Evolutionary conservation across 2,113 vertebrate genomes (phyloP).

Genomic region (Orientallactaga bullata): DNA sequence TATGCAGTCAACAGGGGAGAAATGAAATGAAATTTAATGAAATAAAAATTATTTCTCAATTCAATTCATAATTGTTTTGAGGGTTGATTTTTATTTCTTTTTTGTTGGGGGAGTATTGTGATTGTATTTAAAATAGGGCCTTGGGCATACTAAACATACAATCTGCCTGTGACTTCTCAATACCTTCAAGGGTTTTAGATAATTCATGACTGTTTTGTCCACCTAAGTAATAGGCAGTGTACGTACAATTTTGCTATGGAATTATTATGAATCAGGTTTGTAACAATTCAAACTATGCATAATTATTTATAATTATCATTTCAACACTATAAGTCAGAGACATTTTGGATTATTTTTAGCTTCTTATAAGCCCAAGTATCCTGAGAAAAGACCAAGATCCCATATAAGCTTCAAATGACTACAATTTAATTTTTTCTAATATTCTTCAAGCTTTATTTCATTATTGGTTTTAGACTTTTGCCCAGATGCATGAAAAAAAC

Average conservation of each 20-base stretch:
- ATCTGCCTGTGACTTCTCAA: neutral
- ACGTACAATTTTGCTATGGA: neutral
- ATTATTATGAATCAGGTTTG: neutral
- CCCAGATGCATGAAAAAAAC: neutral
- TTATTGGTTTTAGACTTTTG: conserved; percentile 8
- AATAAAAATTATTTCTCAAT: conserved; percentile 1
- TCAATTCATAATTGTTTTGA: neutral
- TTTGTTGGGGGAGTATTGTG: neutral
- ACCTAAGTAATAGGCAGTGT: neutral
- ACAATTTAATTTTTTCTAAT: neutral
- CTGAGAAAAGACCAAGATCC: neutral
- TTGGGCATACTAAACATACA: neutral
- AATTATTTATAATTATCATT: neutral
- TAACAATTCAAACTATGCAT: neutral
- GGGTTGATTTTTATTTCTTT: neutral
- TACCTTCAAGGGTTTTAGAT: neutral
- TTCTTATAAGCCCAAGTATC: neutral
- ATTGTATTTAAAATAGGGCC: neutral
- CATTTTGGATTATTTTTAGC: neutral
- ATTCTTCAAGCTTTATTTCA: neutral
- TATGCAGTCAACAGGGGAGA: neutral
- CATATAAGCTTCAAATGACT: neutral
- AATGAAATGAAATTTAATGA: neutral
- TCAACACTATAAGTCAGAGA: neutral
- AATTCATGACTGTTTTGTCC: neutral